Conservation (phyloP, 2,888 invertebrate species). For the Dryocosmus kuriphilus region DNA sequence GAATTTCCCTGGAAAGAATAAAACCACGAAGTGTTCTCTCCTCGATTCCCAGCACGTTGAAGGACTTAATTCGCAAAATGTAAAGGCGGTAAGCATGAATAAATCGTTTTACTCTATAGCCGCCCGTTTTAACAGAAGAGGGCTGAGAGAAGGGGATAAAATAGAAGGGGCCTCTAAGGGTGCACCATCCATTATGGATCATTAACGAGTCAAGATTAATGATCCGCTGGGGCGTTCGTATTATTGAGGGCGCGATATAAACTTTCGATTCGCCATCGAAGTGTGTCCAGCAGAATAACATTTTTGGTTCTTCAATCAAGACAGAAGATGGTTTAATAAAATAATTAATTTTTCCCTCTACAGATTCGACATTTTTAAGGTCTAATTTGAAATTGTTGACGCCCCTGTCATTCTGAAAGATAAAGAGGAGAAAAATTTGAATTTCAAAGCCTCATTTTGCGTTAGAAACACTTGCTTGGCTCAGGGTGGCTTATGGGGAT, state of each 20-base stretch:
- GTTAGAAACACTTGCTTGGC: not conserved
- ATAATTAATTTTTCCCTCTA: too few species aligned
- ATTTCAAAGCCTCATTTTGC: not conserved
- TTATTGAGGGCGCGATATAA: constrained; percentile 1
- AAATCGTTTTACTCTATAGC: constrained; percentile 60
- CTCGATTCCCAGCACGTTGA: constrained; percentile 63
- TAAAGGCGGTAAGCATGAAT: constrained; percentile 66
- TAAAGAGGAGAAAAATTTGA: not conserved
- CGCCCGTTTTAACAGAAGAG: constrained; percentile 41
- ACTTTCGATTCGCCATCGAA: constrained; percentile 11
- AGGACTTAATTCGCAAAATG: constrained; percentile 66
- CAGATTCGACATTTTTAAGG: too few species aligned
- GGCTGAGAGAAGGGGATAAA: not conserved
- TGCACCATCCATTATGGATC: constrained; percentile 63
- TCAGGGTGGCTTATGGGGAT: not conserved
- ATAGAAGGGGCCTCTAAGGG: constrained; percentile 1
- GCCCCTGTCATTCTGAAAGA: not conserved
- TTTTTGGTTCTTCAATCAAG: too few species aligned
- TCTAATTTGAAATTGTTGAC: too few species aligned
- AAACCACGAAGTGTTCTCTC: not conserved
- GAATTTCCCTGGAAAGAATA: not conserved
- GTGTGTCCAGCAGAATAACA: not conserved
- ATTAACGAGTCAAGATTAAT: constrained; percentile 69
- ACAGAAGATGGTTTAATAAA: too few species aligned
- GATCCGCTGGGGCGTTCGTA: constrained; percentile 55